phyloP scores from a whole-genome alignment of 2,888 invertebrate species.

The Amorpha juglandis region DNA sequence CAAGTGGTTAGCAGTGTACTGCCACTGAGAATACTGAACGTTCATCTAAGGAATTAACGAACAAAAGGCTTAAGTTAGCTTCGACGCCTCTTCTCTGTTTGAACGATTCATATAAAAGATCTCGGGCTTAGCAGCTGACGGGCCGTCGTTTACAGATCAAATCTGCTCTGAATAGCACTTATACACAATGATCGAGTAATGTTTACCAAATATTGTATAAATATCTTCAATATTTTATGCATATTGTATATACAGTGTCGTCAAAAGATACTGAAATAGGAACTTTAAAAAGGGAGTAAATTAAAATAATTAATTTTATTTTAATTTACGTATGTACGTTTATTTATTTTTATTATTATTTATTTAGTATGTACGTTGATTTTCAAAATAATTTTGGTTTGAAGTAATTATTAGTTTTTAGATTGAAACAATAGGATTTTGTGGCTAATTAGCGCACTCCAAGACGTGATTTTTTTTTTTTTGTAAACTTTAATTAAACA shows the following conservation, averaged over 20 bases:
- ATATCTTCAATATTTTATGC: neutral
- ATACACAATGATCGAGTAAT: constrained; percentile 32
- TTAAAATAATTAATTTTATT: too few relatives aligned
- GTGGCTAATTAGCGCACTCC: too few relatives aligned
- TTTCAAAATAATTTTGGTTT: too few relatives aligned
- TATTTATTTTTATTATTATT: too few relatives aligned
- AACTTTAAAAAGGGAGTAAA: too few relatives aligned
- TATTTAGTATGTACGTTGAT: too few relatives aligned
- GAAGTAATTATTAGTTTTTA: too few relatives aligned
- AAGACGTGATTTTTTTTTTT: too few relatives aligned
- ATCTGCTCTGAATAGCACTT: constrained; percentile 44
- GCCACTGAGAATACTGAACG: constrained; percentile 49
- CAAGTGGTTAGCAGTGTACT: constrained; percentile 43
- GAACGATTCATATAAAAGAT: constrained; percentile 62
- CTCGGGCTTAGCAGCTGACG: constrained; percentile 63
- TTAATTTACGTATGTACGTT: too few relatives aligned
- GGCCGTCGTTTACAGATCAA: constrained; percentile 59
- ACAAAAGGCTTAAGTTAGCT: constrained; percentile 78
- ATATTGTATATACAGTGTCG: neutral
- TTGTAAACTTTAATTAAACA: neutral
- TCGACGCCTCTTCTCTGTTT: constrained; percentile 62
- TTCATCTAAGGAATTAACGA: constrained; percentile 72
- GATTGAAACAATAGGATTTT: too few relatives aligned
- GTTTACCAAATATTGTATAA: neutral
- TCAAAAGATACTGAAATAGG: neutral